These are phyloP conservation scores for Daboia siamensis DNA, from an alignment of 2,113 vertebrate genomes.

Conservation along the genomic window DNA sequence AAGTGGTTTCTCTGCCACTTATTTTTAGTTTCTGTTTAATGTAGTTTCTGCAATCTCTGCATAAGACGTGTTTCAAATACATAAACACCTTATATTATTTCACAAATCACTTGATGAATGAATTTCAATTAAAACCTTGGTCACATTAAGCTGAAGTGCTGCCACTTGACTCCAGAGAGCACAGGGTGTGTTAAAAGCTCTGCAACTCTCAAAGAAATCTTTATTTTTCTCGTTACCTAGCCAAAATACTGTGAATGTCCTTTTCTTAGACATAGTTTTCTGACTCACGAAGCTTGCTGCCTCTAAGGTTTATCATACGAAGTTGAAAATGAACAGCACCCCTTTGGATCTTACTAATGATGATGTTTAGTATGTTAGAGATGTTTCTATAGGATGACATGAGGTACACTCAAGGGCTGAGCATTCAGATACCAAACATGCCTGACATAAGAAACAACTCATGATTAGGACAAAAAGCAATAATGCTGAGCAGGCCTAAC, in stretches of 20 bases:
- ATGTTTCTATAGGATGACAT: conserved; percentile 45
- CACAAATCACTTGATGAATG: not conserved
- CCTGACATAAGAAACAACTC: conserved; percentile 22
- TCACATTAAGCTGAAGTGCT: not conserved
- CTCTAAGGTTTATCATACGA: not conserved
- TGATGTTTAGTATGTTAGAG: conserved; percentile 22
- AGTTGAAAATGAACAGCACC: not conserved
- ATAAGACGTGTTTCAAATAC: not conserved
- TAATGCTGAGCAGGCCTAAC: conserved; percentile 16
- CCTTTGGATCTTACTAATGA: conserved; percentile 13
- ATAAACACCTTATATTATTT: not conserved
- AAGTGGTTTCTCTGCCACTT: too few relatives aligned
- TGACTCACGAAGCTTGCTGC: conserved; percentile 1
- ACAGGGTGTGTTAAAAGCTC: not conserved
- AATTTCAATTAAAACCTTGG: conserved; percentile 19
- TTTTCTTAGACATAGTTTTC: conserved; percentile 14
- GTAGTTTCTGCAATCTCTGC: not conserved
- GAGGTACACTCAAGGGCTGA: conserved; percentile 50
- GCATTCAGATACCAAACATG: conserved; percentile 53
- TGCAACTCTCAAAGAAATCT: not conserved
- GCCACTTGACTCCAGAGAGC: not conserved
- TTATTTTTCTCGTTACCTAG: conserved; percentile 7
- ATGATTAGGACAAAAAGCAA: conserved; percentile 27
- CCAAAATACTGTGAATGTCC: not conserved
- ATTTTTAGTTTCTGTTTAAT: not conserved